Conservation (phyloP, 2,797 vertebrate genomes). For the Sebastiscus albofasciatus region DNA sequence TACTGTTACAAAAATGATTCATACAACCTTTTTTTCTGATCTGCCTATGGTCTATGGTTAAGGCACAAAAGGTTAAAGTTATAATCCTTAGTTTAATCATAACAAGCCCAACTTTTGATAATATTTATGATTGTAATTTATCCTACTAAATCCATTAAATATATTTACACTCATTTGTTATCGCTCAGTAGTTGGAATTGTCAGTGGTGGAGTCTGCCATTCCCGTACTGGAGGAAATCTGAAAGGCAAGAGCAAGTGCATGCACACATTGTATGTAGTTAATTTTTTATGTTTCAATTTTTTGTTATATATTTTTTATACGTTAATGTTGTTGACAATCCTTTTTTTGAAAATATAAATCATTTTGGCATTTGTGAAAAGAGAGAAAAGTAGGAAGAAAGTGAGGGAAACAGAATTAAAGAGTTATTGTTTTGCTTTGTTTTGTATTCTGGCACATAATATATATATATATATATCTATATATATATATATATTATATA, state of each 20-base stretch:
- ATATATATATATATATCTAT: no score
- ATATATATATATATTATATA: no score
- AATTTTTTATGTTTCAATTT: not conserved
- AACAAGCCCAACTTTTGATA: not conserved
- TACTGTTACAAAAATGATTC: no score
- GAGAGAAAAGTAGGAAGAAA: not conserved
- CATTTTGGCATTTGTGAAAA: not conserved
- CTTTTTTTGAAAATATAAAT: not conserved
- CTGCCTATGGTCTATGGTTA: no score
- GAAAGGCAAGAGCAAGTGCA: not conserved
- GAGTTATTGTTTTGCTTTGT: not conserved
- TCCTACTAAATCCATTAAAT: no score
- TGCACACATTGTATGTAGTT: not conserved
- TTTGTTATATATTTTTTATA: no score
- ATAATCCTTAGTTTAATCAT: not conserved
- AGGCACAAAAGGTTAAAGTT: not conserved
- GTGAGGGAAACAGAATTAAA: not conserved
- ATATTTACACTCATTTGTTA: not conserved
- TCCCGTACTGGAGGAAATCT: not conserved
- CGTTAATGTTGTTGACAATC: not conserved
- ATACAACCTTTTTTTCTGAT: no score
- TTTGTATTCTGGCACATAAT: not conserved
- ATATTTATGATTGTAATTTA: no score
- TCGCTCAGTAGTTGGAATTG: no score
- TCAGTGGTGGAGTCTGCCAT: not conserved